These are phyloP conservation scores for Ricordea florida DNA, from an alignment of 92 coral and sea anemone species.

Conservation along the genomic window DNA sequence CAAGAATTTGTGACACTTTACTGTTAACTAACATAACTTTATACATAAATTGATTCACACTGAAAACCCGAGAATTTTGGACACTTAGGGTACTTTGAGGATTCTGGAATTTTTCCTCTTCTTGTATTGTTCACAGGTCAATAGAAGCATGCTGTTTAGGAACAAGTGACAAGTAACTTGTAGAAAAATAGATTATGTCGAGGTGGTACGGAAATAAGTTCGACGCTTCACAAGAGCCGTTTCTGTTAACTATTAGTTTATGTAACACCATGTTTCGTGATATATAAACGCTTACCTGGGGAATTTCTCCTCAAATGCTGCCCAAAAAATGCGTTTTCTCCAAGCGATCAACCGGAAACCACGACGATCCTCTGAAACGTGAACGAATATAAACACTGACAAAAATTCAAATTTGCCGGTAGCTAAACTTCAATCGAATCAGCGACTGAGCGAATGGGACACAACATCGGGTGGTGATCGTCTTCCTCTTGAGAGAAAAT, in stretches of 20 bases:
- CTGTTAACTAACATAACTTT: too few relatives aligned
- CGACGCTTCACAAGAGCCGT: too few relatives aligned
- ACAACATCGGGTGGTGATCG: background rate
- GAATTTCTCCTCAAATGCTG: background rate
- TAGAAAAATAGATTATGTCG: background rate
- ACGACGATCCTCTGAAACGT: background rate
- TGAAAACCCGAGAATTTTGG: too few relatives aligned
- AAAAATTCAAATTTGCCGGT: constrained; percentile 77
- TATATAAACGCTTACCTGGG: background rate
- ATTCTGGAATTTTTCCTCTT: background rate
- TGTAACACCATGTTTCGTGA: too few relatives aligned
- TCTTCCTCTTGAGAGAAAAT: constrained; percentile 19
- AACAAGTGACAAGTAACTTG: background rate
- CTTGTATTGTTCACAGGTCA: background rate
- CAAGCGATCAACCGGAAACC: constrained; percentile 7
- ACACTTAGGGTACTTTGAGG: background rate
- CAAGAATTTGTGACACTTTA: too few relatives aligned
- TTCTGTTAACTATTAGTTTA: too few relatives aligned
- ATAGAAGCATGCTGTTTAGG: constrained; percentile 1
- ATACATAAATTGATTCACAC: too few relatives aligned
- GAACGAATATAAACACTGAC: background rate
- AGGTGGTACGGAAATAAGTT: background rate
- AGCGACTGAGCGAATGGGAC: background rate
- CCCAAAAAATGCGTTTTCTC: background rate
- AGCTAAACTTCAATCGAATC: background rate